Conservation (phyloP, 2,888 invertebrate genomes). For the Oxystoma pomonae region DNA sequence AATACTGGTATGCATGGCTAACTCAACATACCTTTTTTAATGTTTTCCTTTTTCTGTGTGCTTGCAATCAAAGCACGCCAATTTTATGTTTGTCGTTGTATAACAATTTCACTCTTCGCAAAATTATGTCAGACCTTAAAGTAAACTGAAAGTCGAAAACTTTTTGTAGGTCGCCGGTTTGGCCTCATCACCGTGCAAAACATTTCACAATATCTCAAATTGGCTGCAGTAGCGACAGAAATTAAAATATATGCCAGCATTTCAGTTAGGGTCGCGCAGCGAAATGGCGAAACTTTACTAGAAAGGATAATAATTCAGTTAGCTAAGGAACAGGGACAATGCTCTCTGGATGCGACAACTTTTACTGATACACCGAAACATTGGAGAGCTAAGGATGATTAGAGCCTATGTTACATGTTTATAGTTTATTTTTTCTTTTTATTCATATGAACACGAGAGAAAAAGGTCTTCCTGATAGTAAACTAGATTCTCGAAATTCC, state of each 20-base stretch:
- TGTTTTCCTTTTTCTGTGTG: too few relatives aligned
- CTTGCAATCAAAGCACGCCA: too few relatives aligned
- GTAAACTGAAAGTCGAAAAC: neutral
- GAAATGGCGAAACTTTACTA: conserved; percentile 41
- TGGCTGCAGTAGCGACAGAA: conserved; percentile 28
- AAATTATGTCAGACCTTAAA: neutral
- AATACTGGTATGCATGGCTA: too few relatives aligned
- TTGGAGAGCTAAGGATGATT: too few relatives aligned
- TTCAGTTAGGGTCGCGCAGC: conserved; percentile 29
- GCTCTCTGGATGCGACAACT: conserved; percentile 34
- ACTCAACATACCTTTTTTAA: too few relatives aligned
- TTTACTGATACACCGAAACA: conserved; percentile 34
- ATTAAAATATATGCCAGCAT: conserved; percentile 41
- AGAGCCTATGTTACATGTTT: too few relatives aligned
- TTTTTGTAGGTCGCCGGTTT: neutral
- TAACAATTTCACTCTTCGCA: too few relatives aligned
- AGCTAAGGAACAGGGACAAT: conserved; percentile 36
- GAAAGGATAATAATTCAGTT: conserved; percentile 44
- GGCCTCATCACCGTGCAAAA: neutral
- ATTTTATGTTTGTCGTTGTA: too few relatives aligned
- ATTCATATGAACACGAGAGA: too few relatives aligned
- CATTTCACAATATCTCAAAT: neutral
- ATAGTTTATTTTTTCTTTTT: too few relatives aligned
- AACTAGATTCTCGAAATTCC: too few relatives aligned
- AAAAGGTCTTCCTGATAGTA: too few relatives aligned